Evolutionary conservation across 2,888 invertebrate genomes (phyloP).

Genomic region (Cremastobaeus sp.): DNA sequence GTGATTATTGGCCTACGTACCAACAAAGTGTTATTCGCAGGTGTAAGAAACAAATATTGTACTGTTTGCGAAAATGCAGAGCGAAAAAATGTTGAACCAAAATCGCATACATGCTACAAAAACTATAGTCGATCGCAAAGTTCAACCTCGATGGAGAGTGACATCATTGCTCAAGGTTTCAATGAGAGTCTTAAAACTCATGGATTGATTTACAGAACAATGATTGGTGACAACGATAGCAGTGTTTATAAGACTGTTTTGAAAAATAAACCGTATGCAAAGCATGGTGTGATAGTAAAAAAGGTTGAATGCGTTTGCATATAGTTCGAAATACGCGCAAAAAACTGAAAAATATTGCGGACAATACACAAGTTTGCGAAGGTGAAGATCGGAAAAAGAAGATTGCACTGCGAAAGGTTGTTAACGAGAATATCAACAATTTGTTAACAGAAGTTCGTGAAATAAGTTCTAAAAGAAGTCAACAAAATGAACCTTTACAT

Average conservation of each 20-base stretch:
- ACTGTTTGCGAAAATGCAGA: not conserved
- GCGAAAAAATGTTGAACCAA: not conserved
- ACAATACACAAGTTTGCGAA: not conserved
- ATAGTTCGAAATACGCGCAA: constrained; percentile 14
- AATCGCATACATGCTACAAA: not conserved
- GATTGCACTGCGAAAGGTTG: too few species aligned
- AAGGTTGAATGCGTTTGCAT: constrained; percentile 38
- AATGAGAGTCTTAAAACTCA: constrained; percentile 5
- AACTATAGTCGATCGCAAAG: constrained; percentile 3
- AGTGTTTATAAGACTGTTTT: constrained; percentile 23
- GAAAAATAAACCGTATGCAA: constrained; percentile 22
- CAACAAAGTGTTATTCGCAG: not conserved
- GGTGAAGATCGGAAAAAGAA: too few species aligned
- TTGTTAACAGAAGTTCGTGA: too few species aligned
- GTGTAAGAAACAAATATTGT: constrained; percentile 5
- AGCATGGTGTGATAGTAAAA: constrained; percentile 16
- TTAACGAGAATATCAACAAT: too few species aligned
- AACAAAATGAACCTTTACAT: too few species aligned
- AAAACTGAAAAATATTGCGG: not conserved
- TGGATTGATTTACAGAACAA: constrained; percentile 30
- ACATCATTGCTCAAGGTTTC: constrained; percentile 9
- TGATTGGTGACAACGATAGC: constrained; percentile 44
- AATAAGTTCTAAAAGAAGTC: too few species aligned
- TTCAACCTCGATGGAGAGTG: constrained; percentile 15
- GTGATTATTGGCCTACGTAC: too few species aligned